Evolutionary conservation across 2,888 invertebrate species (phyloP), one percentile per base, ranked within the genome.

Genomic region (Tenodera sinensis): DNA sequence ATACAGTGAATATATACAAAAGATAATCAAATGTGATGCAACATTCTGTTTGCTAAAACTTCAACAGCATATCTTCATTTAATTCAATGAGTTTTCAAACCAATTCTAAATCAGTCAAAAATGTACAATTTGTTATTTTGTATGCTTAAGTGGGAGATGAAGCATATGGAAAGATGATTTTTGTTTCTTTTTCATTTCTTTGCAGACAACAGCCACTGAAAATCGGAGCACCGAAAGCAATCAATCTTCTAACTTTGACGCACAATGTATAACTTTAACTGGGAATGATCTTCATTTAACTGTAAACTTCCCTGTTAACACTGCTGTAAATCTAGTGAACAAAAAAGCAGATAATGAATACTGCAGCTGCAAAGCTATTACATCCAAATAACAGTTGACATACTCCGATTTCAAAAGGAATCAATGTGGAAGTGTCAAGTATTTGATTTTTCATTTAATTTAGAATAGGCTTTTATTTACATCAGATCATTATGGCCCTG

Each of bases 241-340:
- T 25, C 3, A 20, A 71, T 15, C 25, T 20, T 15, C 15, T 71
- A 71, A 71, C 20, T 71, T 71, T 25, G 54, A 15, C 20, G 20
- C 28, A 54, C 81, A 82, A 82, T 47, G 92, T 90, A 92, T 94
- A 89, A 90, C 92, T 42, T 91, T 94, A 84, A 92, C 91, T n/a
- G 92, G 92, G 82, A 93, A 93, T 20, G 92, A 92, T 88, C 91
- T 94, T 87, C 92, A 92, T 86, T 91, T 94, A 20, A 91, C 92
- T 0, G 92, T 94, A 25, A 93, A 92, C 92, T 93, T 93, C 91
- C 93, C 93, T 20, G 91, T 93, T 0, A 93, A 93, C 90, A 92
- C 93, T 9, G 90, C 91, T 14, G 92, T 94, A 0, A 92, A 92
- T 87, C 91, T 93, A 92, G 92, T 12, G 91, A 91, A 87, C 90